Conservation (phyloP, 2,888 invertebrate species). For the Muscina levida region DNA sequence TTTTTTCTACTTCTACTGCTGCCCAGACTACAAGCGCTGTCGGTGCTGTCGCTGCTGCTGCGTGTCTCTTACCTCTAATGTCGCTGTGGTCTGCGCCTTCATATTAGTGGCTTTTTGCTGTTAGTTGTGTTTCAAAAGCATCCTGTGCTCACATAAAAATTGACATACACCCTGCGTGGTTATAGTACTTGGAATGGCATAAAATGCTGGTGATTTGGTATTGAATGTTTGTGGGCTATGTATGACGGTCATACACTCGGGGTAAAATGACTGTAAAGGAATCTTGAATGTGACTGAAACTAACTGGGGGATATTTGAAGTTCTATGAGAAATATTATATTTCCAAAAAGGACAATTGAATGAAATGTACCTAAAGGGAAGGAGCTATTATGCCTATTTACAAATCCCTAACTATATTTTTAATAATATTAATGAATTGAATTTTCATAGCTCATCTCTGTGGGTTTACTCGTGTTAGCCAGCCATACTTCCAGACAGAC, state of each 20-base stretch:
- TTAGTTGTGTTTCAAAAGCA: slow-evolving; percentile 26
- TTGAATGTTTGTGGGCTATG: slow-evolving; percentile 33
- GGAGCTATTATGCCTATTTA: too few relatives aligned
- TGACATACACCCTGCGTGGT: slow-evolving; percentile 65
- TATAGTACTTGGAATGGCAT: slow-evolving; percentile 48
- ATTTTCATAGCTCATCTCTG: too few relatives aligned
- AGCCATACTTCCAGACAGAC: too few relatives aligned
- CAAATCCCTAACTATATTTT: too few relatives aligned
- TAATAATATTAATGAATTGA: too few relatives aligned
- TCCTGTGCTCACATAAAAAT: slow-evolving; percentile 64
- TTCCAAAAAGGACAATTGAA: too few relatives aligned
- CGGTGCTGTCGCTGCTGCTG: background rate
- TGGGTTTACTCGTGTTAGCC: too few relatives aligned
- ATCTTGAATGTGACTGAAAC: too few relatives aligned
- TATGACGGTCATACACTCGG: slow-evolving; percentile 19
- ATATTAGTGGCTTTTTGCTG: slow-evolving; percentile 28
- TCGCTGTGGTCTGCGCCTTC: background rate
- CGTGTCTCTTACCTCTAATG: background rate
- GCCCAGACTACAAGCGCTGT: too few relatives aligned
- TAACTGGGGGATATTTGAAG: too few relatives aligned
- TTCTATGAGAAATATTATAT: too few relatives aligned
- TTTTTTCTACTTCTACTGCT: slow-evolving; percentile 40
- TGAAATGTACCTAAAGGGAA: too few relatives aligned
- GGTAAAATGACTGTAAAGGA: slow-evolving; percentile 7
- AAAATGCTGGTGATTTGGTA: slow-evolving; percentile 39